Conservation (phyloP, 2,113 vertebrate genomes). For the Corythaeola cristata region DNA sequence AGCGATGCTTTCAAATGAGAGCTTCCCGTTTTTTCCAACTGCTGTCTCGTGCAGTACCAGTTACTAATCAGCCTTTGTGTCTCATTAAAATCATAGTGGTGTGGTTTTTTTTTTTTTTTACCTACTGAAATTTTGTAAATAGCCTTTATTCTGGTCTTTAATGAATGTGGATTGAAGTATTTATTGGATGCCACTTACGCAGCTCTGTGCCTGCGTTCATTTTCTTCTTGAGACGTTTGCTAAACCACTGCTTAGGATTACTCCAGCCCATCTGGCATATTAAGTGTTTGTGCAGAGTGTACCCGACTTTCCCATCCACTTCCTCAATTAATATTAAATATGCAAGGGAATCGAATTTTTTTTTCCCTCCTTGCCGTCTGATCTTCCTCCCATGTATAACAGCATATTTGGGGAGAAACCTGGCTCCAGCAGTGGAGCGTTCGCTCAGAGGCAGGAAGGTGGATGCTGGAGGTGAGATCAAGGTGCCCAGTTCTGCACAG, state of each 20-base stretch:
- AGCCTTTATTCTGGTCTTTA: conserved; percentile 48
- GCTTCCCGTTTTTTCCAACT: neutral
- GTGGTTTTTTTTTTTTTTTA: conserved; percentile 12
- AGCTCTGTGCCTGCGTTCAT: conserved; percentile 14
- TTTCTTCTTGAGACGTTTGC: conserved; percentile 43
- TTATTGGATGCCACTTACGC: conserved; percentile 55
- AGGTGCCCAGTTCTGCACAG: neutral
- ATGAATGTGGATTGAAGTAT: conserved; percentile 38
- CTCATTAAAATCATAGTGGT: conserved; percentile 28
- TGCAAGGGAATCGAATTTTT: neutral
- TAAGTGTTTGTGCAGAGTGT: conserved; percentile 33
- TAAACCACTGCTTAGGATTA: conserved; percentile 33
- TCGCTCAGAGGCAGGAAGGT: neutral
- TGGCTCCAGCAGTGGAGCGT: neutral
- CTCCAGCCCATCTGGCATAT: conserved; percentile 50
- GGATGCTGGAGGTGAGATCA: neutral
- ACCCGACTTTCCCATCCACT: conserved; percentile 19
- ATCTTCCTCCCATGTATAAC: neutral
- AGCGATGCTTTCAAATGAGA: neutral
- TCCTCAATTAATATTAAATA: conserved; percentile 54
- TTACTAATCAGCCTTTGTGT: conserved; percentile 36
- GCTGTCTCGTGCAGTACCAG: conserved; percentile 4
- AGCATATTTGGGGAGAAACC: neutral
- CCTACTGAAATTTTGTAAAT: conserved; percentile 26
- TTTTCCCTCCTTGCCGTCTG: neutral